Conservation (phyloP, 2,113 vertebrate species). For the Mus spicilegus region DNA sequence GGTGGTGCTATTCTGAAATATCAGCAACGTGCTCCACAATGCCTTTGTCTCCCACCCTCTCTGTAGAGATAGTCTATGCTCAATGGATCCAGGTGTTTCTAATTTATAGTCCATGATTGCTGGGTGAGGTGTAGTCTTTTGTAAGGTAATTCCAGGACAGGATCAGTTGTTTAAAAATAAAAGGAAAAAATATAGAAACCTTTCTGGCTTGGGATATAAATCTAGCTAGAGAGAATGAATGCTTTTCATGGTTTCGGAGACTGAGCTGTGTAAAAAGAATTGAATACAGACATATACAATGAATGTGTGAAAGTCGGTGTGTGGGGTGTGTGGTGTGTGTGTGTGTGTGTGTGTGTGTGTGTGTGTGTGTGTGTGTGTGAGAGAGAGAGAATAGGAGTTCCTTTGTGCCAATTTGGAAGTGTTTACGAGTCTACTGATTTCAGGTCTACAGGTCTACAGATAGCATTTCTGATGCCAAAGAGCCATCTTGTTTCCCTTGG, state of each 20-base stretch:
- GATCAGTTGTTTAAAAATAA: slow-evolving; percentile 44
- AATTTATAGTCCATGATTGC: slow-evolving; percentile 49
- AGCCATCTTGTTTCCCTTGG: slow-evolving; percentile 71
- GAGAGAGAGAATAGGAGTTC: neutral
- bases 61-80: neutral
- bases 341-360: neutral
- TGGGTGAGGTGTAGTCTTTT: neutral
- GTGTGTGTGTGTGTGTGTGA: neutral
- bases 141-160: slow-evolving; percentile 41
- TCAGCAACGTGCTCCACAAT: neutral
- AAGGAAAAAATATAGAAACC: neutral
- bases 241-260: slow-evolving; percentile 36
- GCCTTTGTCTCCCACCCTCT: neutral
- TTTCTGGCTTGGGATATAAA: slow-evolving; percentile 43
- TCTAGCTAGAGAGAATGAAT: slow-evolving; percentile 36
- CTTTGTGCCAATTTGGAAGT: neutral
- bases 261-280: slow-evolving; percentile 41
- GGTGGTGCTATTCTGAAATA: slow-evolving; percentile 46
- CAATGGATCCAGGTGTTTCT: neutral
- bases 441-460: slow-evolving; percentile 34
- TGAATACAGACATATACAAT: slow-evolving; percentile 13
- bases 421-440: slow-evolving; percentile 1
- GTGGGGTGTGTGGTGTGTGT: neutral
- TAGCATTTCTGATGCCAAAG: slow-evolving; percentile 51
- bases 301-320: neutral